These are phyloP conservation scores for Cryptus armator DNA, from an alignment of 2,888 invertebrate species.

Conservation along the genomic window DNA sequence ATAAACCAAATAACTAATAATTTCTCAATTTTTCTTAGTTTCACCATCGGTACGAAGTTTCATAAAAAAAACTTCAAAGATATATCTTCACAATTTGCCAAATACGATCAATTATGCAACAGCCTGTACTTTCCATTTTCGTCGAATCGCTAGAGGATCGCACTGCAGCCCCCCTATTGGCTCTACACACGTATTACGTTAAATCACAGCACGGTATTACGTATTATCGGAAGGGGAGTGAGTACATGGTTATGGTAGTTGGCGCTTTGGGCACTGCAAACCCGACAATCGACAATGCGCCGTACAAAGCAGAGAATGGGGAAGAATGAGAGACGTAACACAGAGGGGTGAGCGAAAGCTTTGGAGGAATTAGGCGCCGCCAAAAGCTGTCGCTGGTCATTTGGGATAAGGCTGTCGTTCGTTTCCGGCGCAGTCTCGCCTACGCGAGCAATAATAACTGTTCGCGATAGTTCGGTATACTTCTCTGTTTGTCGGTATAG, in stretches of 20 bases:
- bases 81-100: slow-evolving; percentile 44
- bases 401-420: slow-evolving; percentile 69
- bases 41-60: background rate
- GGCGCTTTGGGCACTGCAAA: slow-evolving; percentile 45
- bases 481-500: background rate
- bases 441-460: slow-evolving; percentile 34
- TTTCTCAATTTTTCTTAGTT: background rate
- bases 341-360: slow-evolving; percentile 51
- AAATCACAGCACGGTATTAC: slow-evolving; percentile 62
- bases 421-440: slow-evolving; percentile 53
- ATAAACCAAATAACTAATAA: too few species aligned
- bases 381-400: slow-evolving; percentile 71
- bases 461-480: slow-evolving; percentile 12
- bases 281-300: slow-evolving; percentile 55
- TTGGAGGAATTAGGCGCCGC: slow-evolving; percentile 67
- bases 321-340: slow-evolving; percentile 31
- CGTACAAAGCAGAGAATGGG: slow-evolving; percentile 25
- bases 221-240: slow-evolving; percentile 48
- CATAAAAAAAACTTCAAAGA: slow-evolving; percentile 1
- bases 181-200: slow-evolving; percentile 61
- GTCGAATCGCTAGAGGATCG: background rate
- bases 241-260: slow-evolving; percentile 44
- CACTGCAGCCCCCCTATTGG: slow-evolving; percentile 25
- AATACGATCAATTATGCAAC: slow-evolving; percentile 42
- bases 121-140: slow-evolving; percentile 52